A percentile compares a stretch with the other conserved stretches of the same genome.
These are phyloP conservation scores for Steinernema feltiae DNA, from an alignment of 1,140 invertebrate species.

Conservation along the genomic window DNA sequence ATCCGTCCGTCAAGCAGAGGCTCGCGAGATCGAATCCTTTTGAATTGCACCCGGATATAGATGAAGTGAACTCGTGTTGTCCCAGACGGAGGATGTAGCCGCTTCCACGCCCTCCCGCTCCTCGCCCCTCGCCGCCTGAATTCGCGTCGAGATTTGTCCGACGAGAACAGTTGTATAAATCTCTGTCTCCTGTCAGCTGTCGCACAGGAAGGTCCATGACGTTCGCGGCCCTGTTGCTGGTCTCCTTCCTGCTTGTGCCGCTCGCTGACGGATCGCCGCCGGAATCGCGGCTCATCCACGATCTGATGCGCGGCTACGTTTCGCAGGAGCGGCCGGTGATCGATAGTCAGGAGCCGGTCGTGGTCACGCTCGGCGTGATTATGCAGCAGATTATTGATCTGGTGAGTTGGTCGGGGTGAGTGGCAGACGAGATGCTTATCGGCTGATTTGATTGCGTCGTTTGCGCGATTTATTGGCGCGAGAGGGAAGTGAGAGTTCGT, in stretches of 20 bases:
- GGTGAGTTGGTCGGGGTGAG: constrained; percentile 64
- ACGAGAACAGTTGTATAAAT: constrained; percentile 8
- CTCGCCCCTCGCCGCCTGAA: neutral
- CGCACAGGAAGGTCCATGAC: neutral
- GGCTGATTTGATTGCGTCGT: neutral
- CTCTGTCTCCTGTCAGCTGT: neutral
- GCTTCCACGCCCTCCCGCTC: neutral
- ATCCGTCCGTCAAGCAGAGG: too few relatives aligned
- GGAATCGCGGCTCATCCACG: constrained; percentile 34
- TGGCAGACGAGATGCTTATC: neutral
- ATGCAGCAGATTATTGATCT: constrained; percentile 99
- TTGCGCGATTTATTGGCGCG: neutral
- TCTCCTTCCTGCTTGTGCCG: neutral
- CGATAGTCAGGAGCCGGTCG: constrained; percentile 88
- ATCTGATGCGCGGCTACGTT: constrained; percentile 74
- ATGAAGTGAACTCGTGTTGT: too few relatives aligned
- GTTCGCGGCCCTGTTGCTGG: neutral
- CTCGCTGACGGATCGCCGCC: constrained; percentile 24
- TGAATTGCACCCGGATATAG: too few relatives aligned
- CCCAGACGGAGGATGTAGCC: neutral
- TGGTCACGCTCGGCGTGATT: constrained; percentile 90
- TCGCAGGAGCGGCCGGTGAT: constrained; percentile 87
- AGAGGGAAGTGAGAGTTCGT: neutral
- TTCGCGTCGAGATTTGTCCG: neutral
- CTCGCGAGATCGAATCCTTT: too few relatives aligned